These are phyloP conservation scores for Leptopilina clavipes DNA, from an alignment of 1,140 invertebrate species.

Conservation along the genomic window DNA sequence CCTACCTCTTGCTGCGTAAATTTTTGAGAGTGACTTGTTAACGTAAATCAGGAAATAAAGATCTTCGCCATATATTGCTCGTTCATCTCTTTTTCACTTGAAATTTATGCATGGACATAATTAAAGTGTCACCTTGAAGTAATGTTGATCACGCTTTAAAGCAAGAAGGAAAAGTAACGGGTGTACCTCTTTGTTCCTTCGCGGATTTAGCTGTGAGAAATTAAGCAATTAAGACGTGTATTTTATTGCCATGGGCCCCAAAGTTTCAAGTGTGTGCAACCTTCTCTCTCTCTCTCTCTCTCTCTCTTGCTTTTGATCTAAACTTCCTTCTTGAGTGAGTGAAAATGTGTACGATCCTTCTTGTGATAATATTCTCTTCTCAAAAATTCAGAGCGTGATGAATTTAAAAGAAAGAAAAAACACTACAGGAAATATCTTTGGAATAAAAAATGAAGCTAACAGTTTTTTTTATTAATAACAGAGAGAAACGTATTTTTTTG, in stretches of 20 bases:
- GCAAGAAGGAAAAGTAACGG: constrained; percentile 69
- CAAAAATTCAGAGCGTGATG: neutral
- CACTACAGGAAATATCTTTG: neutral
- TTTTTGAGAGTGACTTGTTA: constrained; percentile 49
- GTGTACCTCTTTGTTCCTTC: constrained; percentile 65
- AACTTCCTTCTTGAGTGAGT: constrained; percentile 49
- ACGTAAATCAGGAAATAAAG: constrained; percentile 49
- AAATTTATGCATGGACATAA: constrained; percentile 71
- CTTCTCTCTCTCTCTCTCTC: no score
- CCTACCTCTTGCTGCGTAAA: neutral
- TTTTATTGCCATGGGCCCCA: constrained; percentile 64
- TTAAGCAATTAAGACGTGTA: constrained; percentile 72
- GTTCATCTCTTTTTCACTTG: constrained; percentile 54
- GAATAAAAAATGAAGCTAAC: no score
- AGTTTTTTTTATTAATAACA: no score
- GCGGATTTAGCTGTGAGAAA: constrained; percentile 70
- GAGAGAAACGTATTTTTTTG: no score
- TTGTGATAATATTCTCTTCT: neutral
- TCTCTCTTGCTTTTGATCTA: constrained; percentile 57
- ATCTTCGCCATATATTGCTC: constrained; percentile 52
- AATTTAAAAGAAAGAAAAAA: neutral
- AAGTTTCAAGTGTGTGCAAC: constrained; percentile 53
- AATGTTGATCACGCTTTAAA: constrained; percentile 69
- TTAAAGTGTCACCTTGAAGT: constrained; percentile 71
- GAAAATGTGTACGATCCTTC: constrained; percentile 18